Evolutionary conservation across 1,140 invertebrate genomes (phyloP).

Genomic region (Proctacanthus coquilletti): DNA sequence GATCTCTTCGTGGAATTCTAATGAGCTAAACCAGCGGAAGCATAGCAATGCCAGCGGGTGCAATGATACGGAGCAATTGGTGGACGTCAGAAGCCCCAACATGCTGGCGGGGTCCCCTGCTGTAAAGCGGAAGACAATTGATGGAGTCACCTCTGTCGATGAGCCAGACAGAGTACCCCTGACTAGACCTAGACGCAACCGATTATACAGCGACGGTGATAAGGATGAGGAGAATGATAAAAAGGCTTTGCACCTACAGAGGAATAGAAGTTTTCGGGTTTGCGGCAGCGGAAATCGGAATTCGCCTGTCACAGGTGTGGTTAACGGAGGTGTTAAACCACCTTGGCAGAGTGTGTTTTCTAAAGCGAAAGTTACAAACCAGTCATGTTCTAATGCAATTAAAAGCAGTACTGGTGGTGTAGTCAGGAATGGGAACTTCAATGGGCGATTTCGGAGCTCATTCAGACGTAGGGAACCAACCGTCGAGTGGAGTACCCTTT

Average conservation of each 20-base stretch:
- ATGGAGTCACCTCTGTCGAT: too few relatives aligned
- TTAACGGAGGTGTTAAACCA: background rate
- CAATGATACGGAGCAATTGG: too few relatives aligned
- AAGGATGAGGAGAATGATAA: slow-evolving; percentile 10
- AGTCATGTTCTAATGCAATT: background rate
- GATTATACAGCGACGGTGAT: slow-evolving; percentile 10
- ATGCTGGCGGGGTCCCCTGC: too few relatives aligned
- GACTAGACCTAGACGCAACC: slow-evolving; percentile 6
- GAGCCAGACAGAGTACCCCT: too few relatives aligned
- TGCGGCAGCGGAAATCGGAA: background rate
- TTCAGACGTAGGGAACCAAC: slow-evolving; percentile 20
- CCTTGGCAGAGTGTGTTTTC: slow-evolving; percentile 2
- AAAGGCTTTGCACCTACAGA: slow-evolving; percentile 6
- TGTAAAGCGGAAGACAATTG: too few relatives aligned
- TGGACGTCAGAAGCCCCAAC: too few relatives aligned
- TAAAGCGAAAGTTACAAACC: background rate
- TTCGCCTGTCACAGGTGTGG: background rate
- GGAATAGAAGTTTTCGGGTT: slow-evolving; percentile 5
- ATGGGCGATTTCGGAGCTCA: slow-evolving; percentile 2
- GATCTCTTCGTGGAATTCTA: slow-evolving; percentile 25
- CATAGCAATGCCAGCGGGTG: too few relatives aligned
- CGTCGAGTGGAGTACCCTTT: slow-evolving; percentile 19
- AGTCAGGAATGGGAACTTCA: background rate
- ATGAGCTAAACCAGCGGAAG: background rate
- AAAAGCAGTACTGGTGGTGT: background rate